Percentiles rank a stretch among this genome's conserved stretches.
These are phyloP conservation scores for Tupaia tana DNA, from an alignment of 2,113 vertebrate genomes.

Conservation along the genomic window DNA sequence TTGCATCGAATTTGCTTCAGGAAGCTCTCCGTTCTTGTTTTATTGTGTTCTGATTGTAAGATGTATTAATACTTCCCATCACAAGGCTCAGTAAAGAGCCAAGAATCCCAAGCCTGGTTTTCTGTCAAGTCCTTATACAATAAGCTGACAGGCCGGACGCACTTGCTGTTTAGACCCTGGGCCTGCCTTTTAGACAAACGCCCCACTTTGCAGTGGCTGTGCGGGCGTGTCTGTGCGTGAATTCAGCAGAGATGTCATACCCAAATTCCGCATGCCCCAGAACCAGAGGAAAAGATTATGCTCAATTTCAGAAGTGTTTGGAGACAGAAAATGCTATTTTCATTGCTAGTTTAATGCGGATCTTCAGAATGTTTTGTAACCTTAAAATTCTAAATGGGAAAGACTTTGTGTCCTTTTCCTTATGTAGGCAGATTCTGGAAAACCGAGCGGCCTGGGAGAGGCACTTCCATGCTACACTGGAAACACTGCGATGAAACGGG, in stretches of 20 bases:
- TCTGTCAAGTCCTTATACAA: not conserved
- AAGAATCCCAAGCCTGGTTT: not conserved
- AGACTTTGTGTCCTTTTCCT: conserved; percentile 70
- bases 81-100: not conserved
- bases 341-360: conserved; percentile 76
- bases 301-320: not conserved
- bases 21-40: not conserved
- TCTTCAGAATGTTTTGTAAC: conserved; percentile 52
- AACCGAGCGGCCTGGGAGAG: not conserved
- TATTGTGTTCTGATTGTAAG: not conserved
- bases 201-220: rapidly evolving
- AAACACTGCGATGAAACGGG: not conserved
- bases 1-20: not conserved
- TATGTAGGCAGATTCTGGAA: conserved; percentile 77
- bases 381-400: conserved; percentile 77
- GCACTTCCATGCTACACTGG: not conserved
- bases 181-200: not conserved
- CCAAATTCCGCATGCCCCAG: not conserved
- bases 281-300: not conserved
- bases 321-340: conserved; percentile 67
- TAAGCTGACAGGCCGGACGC: not conserved
- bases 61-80: not conserved
- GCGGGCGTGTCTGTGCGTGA: rapidly evolving
- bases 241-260: rapidly evolving
- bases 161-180: not conserved